Evolutionary conservation across 2,888 invertebrate species (phyloP).

Genomic region (Chalcosyrphus nemorum): DNA sequence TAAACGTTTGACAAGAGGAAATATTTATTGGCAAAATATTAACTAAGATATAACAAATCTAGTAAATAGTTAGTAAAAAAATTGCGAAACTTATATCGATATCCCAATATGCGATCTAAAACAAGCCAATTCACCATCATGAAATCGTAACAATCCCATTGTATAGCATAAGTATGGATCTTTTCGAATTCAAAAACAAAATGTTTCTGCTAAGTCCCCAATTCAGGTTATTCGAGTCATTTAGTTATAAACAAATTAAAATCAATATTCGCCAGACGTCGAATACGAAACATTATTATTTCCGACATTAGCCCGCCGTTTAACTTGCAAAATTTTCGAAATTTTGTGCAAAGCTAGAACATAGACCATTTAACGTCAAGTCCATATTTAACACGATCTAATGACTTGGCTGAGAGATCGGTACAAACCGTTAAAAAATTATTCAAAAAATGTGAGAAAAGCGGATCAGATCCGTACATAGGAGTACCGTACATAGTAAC

Average conservation of each 20-base stretch:
- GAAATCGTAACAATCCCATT: background rate
- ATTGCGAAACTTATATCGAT: too few relatives aligned
- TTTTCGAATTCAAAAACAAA: conserved; percentile 50
- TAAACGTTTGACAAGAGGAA: too few relatives aligned
- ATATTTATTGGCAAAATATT: too few relatives aligned
- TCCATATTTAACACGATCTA: background rate
- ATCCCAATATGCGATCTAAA: too few relatives aligned
- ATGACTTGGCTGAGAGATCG: background rate
- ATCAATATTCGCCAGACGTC: conserved; percentile 53
- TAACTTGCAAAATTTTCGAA: background rate
- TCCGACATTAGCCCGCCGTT: background rate
- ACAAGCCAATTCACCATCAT: too few relatives aligned
- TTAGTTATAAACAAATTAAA: background rate
- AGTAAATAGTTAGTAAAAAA: too few relatives aligned
- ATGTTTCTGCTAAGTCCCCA: conserved; percentile 21
- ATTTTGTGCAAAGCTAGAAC: background rate
- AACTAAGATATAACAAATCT: too few relatives aligned
- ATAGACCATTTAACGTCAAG: background rate
- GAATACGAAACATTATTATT: background rate
- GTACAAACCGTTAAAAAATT: background rate
- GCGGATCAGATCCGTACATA: conserved; percentile 6
- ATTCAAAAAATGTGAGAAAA: background rate
- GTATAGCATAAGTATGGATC: conserved; percentile 6
- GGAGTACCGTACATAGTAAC: conserved; percentile 10
- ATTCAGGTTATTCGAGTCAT: background rate